These are phyloP conservation scores for Rattus rattus DNA, from an alignment of 2,113 vertebrate species.

Conservation along the genomic window DNA sequence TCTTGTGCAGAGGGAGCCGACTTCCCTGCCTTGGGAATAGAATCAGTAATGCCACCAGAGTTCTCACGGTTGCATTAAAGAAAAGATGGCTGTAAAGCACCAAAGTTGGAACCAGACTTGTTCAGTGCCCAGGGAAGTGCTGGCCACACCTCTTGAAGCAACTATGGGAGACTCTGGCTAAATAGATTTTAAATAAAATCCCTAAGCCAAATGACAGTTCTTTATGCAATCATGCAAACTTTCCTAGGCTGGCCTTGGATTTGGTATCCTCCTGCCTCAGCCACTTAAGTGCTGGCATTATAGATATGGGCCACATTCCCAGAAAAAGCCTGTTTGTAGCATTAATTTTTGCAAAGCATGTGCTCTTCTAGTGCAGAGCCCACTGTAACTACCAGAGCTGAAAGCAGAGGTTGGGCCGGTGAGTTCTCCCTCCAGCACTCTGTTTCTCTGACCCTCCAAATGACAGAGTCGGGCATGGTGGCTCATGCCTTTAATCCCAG, in stretches of 20 bases:
- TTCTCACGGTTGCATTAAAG: conserved; percentile 20
- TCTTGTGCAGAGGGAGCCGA: neutral
- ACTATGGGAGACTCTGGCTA: neutral
- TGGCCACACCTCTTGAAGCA: neutral
- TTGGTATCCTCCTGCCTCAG: neutral
- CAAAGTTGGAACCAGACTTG: conserved; percentile 2
- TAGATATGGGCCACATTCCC: neutral
- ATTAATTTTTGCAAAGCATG: neutral
- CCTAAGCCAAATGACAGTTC: conserved; percentile 29
- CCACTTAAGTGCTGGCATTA: neutral
- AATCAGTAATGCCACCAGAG: neutral
- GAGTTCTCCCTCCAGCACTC: neutral
- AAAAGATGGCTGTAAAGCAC: neutral
- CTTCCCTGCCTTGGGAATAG: neutral
- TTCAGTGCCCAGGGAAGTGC: neutral
- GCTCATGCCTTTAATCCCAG: neutral
- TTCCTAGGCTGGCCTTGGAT: neutral
- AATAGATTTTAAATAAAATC: conserved; percentile 52
- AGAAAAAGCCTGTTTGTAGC: neutral
- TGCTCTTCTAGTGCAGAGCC: neutral
- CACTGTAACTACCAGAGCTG: neutral
- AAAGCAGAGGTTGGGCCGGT: too few relatives aligned
- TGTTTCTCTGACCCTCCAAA: neutral
- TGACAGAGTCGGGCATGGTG: neutral
- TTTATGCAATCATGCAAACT: conserved; percentile 5